These are phyloP conservation scores for Euglossa dilemma DNA, from an alignment of 1,140 invertebrate species.

Conservation along the genomic window DNA sequence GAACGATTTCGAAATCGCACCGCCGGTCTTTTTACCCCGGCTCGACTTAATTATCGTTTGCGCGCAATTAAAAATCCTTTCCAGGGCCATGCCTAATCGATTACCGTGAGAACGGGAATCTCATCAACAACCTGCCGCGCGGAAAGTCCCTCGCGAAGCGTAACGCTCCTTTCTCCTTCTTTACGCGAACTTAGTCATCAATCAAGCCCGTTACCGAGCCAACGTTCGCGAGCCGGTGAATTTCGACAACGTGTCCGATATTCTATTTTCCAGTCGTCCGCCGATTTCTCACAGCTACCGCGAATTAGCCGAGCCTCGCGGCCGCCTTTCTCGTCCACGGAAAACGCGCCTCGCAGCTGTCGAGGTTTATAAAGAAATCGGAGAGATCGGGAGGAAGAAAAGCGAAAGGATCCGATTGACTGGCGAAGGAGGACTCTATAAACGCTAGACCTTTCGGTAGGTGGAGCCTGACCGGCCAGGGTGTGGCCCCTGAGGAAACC, in stretches of 20 bases:
- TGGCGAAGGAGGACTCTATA: slow-evolving; percentile 51
- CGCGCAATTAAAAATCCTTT: background rate
- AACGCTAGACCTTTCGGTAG: slow-evolving; percentile 58
- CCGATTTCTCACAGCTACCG: too few relatives aligned
- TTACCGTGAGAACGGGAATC: background rate
- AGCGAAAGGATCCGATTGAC: slow-evolving; percentile 27
- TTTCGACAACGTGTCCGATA: too few relatives aligned
- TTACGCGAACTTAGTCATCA: background rate
- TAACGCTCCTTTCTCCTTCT: background rate
- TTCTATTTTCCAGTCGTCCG: too few relatives aligned
- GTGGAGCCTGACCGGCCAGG: slow-evolving; percentile 63
- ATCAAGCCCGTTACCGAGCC: background rate
- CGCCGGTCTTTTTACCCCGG: background rate
- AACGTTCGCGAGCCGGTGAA: too few relatives aligned
- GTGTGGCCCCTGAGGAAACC: slow-evolving; percentile 63
- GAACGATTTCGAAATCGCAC: slow-evolving; percentile 2
- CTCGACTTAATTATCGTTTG: slow-evolving; percentile 3
- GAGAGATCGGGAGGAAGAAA: background rate
- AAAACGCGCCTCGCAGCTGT: background rate
- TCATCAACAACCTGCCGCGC: background rate
- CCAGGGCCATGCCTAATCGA: background rate
- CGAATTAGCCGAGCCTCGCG: too few relatives aligned
- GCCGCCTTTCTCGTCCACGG: too few relatives aligned
- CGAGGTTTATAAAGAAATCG: background rate
- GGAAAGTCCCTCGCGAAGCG: background rate